A percentile compares a stretch with the other conserved stretches of the same genome.
These are phyloP conservation scores for Ditylenchus weischeri DNA, from an alignment of 2,888 invertebrate species.

Conservation along the genomic window DNA sequence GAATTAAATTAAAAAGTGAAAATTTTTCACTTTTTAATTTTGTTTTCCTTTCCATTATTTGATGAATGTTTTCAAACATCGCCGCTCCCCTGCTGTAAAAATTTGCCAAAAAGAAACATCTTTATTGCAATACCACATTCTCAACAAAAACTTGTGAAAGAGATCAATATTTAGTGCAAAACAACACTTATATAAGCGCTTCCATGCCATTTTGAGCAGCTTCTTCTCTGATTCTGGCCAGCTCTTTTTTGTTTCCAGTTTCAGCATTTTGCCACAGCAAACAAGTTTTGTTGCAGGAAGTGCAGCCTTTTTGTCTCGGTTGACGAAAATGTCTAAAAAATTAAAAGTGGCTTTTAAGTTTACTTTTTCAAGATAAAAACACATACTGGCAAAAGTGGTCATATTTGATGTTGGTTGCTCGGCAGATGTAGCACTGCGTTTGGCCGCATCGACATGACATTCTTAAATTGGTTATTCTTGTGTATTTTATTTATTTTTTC, in stretches of 20 bases:
- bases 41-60: no score
- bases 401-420: conserved; percentile 64
- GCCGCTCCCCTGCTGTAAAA: no score
- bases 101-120: no score
- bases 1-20: no score
- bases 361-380: conserved; percentile 7
- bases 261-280: conserved; percentile 31
- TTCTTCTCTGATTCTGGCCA: conserved; percentile 13
- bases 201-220: conserved; percentile 11
- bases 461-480: conserved; percentile 6
- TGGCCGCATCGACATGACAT: conserved; percentile 66
- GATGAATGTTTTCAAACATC: no score
- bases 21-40: no score
- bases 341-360: background rate
- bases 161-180: background rate
- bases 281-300: conserved; percentile 25
- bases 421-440: conserved; percentile 66
- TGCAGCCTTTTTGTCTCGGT: conserved; percentile 21
- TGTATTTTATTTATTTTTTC: no score
- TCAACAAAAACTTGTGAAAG: background rate
- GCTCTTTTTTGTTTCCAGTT: background rate
- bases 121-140: background rate
- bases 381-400: conserved; percentile 40
- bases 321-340: conserved; percentile 27
- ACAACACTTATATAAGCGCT: no score